These are phyloP conservation scores for Muntiacus reevesi DNA, from an alignment of 2,113 vertebrate genomes.

Conservation along the genomic window DNA sequence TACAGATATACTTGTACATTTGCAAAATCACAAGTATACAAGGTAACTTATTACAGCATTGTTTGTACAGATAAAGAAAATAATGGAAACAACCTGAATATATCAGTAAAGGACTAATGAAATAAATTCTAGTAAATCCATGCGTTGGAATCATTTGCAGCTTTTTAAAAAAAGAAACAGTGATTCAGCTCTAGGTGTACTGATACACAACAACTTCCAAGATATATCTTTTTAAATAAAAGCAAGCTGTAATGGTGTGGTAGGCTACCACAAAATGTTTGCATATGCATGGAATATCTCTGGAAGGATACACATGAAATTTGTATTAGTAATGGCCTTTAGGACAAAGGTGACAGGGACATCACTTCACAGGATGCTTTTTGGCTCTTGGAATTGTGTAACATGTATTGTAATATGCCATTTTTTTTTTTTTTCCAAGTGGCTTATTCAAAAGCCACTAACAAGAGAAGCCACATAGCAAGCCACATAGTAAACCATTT, in stretches of 20 bases:
- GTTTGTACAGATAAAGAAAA: background rate
- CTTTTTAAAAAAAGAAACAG: background rate
- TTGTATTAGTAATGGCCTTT: background rate
- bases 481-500: background rate
- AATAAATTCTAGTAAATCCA: background rate
- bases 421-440: background rate
- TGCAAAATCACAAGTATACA: background rate
- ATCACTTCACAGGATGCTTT: background rate
- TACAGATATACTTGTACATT: background rate
- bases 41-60: background rate
- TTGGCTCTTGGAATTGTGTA: background rate
- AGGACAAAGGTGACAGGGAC: background rate
- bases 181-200: background rate
- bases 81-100: background rate
- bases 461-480: background rate
- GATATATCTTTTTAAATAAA: background rate
- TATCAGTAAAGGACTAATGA: background rate
- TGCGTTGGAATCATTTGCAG: background rate
- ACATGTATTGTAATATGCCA: background rate
- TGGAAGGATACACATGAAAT: background rate
- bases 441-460: background rate
- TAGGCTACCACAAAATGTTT: background rate
- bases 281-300: background rate
- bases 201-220: background rate
- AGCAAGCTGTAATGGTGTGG: background rate